Percentiles rank a stretch among this genome's conserved stretches.
phyloP scores from a whole-genome alignment of 2,797 vertebrate genomes.

The Streptopelia turtur region DNA sequence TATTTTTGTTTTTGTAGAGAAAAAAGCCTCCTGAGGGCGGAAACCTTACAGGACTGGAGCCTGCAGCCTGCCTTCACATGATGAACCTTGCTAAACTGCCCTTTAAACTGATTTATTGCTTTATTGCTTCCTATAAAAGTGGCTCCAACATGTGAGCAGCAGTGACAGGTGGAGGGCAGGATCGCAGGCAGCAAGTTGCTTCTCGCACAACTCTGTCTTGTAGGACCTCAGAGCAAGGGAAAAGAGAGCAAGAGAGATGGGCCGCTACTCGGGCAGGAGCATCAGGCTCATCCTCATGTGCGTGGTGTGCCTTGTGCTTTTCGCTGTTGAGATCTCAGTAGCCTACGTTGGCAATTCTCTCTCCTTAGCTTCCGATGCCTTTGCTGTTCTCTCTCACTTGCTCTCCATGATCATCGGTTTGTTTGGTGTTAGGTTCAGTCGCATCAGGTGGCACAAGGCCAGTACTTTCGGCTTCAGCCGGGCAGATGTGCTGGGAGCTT shows the following conservation, averaged over 20 bases:
- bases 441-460: constrained; percentile 61
- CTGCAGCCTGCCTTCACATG: constrained; percentile 15
- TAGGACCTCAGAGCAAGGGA: not conserved
- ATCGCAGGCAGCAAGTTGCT: not conserved
- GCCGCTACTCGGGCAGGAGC: constrained; percentile 77
- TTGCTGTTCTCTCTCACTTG: constrained; percentile 78
- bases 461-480: constrained; percentile 76
- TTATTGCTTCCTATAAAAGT: constrained; percentile 79
- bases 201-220: not conserved
- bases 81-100: constrained; percentile 67
- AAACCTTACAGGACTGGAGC: not conserved
- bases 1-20: not conserved
- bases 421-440: constrained; percentile 54
- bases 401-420: constrained; percentile 80
- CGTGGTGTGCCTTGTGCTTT: constrained; percentile 55
- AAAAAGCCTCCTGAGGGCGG: not conserved
- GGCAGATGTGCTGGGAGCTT: constrained; percentile 80
- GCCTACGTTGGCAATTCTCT: constrained; percentile 78
- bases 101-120: constrained; percentile 81
- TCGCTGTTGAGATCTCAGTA: constrained; percentile 65
- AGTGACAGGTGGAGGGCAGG: constrained; percentile 39
- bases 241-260: constrained; percentile 62
- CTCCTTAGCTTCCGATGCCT: constrained; percentile 78
- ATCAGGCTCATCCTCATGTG: constrained; percentile 77
- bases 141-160: constrained; percentile 52